phyloP scores from a whole-genome alignment of 2,888 invertebrate genomes.

The Caradrina kadenii region DNA sequence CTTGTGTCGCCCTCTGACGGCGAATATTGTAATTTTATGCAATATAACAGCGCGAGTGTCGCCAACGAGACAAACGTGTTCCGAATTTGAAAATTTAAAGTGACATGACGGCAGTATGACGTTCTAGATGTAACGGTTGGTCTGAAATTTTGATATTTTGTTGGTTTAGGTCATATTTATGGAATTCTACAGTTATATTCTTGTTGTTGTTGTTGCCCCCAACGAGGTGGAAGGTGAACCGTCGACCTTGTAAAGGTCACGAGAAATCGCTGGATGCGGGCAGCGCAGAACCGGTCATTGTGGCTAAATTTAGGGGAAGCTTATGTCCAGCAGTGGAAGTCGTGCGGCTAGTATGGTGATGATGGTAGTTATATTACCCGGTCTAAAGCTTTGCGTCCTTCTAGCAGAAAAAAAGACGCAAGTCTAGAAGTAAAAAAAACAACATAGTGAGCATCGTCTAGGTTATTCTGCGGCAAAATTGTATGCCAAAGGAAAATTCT shows the following conservation, averaged over 20 bases:
- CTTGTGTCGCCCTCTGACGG: slow-evolving; percentile 55
- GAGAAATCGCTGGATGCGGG: too few species aligned
- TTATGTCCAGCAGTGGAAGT: too few species aligned
- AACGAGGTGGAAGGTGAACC: too few species aligned
- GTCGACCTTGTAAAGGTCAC: too few species aligned
- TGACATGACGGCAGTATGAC: slow-evolving; percentile 63
- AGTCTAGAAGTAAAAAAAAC: too few species aligned
- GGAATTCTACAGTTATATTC: neutral
- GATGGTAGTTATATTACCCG: neutral
- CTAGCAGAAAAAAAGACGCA: neutral
- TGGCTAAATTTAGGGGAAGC: too few species aligned
- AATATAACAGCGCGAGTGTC: slow-evolving; percentile 75
- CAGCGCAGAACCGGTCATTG: too few species aligned
- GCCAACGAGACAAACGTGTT: slow-evolving; percentile 80
- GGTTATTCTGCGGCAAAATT: too few species aligned
- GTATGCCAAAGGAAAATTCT: neutral
- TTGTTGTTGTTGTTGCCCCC: too few species aligned
- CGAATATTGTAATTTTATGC: slow-evolving; percentile 87
- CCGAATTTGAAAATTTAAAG: slow-evolving; percentile 82
- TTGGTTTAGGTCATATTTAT: slow-evolving; percentile 9
- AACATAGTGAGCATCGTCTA: too few species aligned
- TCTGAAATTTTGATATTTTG: slow-evolving; percentile 29
- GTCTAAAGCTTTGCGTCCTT: neutral
- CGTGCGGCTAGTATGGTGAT: too few species aligned
- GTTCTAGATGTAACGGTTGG: slow-evolving; percentile 35